phyloP scores from a whole-genome alignment of 64 coral and sea anemone genomes.

The Actinia equina region DNA sequence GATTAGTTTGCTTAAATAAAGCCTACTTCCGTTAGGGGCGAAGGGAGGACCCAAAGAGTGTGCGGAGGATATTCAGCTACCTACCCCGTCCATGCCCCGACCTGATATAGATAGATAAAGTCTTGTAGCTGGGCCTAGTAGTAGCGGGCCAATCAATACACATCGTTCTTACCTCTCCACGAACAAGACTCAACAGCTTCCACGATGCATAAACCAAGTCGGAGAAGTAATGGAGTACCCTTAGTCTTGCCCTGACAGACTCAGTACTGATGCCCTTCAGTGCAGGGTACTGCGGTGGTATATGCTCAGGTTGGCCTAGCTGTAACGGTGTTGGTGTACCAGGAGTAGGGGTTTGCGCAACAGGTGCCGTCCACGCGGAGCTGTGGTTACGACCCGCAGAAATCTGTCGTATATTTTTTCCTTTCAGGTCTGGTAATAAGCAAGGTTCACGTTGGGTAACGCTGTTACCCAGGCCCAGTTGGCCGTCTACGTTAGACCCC shows the following conservation, averaged over 20 bases:
- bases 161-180: constrained; percentile 42
- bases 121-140: too few species aligned
- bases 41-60: too few species aligned
- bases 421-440: constrained; percentile 52
- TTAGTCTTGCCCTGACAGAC: constrained; percentile 60
- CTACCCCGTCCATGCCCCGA: too few species aligned
- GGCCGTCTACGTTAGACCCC: constrained; percentile 84
- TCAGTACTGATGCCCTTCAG: constrained; percentile 63
- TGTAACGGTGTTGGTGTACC: constrained; percentile 66
- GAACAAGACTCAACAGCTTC: constrained; percentile 58
- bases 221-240: constrained; percentile 76
- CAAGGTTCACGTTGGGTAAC: constrained; percentile 74
- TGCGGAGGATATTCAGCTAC: too few species aligned
- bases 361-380: constrained; percentile 80
- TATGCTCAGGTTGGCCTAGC: constrained; percentile 65
- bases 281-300: constrained; percentile 68
- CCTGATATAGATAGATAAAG: too few species aligned
- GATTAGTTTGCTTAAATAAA: too few species aligned
- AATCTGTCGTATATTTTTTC: constrained; percentile 80
- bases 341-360: constrained; percentile 46
- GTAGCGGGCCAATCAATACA: neutral
- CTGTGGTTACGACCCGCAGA: constrained; percentile 83
- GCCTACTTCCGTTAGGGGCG: too few species aligned
- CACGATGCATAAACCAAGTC: constrained; percentile 78
- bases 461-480: constrained; percentile 71